Conservation (phyloP, 2,797 vertebrate genomes). For the Jordanella pulchra region DNA sequence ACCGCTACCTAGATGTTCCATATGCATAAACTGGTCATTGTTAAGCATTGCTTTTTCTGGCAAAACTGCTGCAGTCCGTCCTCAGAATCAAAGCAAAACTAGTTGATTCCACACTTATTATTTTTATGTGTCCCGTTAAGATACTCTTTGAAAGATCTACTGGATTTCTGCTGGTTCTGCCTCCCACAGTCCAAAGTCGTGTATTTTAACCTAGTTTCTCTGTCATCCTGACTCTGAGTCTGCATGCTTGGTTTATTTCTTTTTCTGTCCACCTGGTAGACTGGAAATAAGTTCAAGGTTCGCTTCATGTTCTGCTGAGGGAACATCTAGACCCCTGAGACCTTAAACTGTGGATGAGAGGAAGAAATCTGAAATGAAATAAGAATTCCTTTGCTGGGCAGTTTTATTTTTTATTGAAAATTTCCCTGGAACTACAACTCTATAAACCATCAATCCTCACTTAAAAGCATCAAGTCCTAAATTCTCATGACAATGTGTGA, state of each 20-base stretch:
- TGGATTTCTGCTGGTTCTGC: not conserved
- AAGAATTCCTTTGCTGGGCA: not conserved
- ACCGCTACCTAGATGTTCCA: too few relatives aligned
- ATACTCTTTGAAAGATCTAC: not conserved
- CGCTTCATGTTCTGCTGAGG: not conserved
- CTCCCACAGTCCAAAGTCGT: not conserved
- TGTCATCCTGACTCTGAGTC: not conserved
- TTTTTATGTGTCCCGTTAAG: too few relatives aligned
- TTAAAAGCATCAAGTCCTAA: not conserved
- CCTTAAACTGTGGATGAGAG: not conserved
- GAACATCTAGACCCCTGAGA: not conserved
- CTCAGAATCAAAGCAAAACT: too few relatives aligned
- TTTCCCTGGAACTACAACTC: not conserved
- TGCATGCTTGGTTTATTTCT: not conserved
- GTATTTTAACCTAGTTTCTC: too few relatives aligned
- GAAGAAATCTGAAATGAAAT: conserved; percentile 11
- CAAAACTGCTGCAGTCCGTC: too few relatives aligned
- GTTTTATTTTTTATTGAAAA: not conserved
- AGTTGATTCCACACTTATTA: too few relatives aligned
- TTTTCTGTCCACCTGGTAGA: not conserved
- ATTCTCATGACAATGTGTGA: conserved; percentile 1
- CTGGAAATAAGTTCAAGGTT: not conserved
- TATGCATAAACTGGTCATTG: too few relatives aligned
- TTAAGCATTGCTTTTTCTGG: too few relatives aligned
- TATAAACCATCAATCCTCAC: not conserved